phyloP scores from a whole-genome alignment of 2,888 invertebrate genomes.

The Melipona bicolor region DNA sequence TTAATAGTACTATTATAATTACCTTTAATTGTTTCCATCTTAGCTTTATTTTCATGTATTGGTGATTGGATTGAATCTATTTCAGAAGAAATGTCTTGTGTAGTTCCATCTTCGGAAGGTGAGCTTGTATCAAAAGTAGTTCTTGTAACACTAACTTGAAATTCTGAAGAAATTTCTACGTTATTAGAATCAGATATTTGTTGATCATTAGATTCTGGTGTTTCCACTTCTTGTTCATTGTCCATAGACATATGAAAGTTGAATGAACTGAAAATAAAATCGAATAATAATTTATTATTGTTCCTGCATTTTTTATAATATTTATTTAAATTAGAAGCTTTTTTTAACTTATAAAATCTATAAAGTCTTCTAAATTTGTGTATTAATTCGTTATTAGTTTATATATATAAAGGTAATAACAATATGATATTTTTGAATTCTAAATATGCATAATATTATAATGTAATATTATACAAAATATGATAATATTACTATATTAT shows the following conservation, averaged over 20 bases:
- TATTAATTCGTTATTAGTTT: neutral
- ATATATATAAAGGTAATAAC: neutral
- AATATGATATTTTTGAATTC: neutral
- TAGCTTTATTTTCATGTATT: constrained; percentile 43
- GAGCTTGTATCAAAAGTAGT: constrained; percentile 79
- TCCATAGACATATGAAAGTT: constrained; percentile 70
- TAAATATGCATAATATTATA: neutral
- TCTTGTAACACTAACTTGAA: constrained; percentile 76
- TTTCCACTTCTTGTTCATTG: constrained; percentile 60
- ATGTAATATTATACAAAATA: too few species aligned
- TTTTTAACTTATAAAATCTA: neutral
- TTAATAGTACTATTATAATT: constrained; percentile 80
- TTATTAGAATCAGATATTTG: constrained; percentile 68
- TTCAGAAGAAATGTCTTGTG: constrained; percentile 81
- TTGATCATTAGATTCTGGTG: constrained; percentile 53
- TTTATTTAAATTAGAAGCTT: neutral
- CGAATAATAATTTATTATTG: constrained; percentile 3
- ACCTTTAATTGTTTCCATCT: constrained; percentile 65
- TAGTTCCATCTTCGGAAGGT: constrained; percentile 80
- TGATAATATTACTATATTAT: too few species aligned
- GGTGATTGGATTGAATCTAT: constrained; percentile 77
- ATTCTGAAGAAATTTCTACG: constrained; percentile 74
- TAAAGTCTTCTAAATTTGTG: neutral
- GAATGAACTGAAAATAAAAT: constrained; percentile 69
- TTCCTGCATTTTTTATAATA: neutral